phyloP scores from a whole-genome alignment of 2,888 invertebrate species.

The Campopleginae sp. region DNA sequence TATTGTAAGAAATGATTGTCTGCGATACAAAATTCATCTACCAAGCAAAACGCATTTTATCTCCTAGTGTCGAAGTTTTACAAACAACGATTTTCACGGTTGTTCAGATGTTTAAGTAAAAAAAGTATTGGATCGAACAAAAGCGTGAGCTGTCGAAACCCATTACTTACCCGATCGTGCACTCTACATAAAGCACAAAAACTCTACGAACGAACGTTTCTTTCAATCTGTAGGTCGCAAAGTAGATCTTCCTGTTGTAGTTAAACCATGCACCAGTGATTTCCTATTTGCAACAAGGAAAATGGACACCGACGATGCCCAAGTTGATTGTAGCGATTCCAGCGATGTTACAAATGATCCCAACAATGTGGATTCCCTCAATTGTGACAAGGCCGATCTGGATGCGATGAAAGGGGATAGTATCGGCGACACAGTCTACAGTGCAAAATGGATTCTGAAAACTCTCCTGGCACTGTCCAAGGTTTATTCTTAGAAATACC shows the following conservation, averaged over 20 bases:
- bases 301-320: conserved; percentile 33
- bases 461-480: conserved; percentile 78
- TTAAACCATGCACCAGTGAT: not conserved
- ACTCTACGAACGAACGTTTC: not conserved
- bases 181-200: not conserved
- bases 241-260: not conserved
- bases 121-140: not conserved
- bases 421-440: conserved; percentile 92
- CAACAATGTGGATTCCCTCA: conserved; percentile 72
- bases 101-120: not conserved
- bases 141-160: not conserved
- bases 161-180: not conserved
- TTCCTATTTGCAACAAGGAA: not conserved
- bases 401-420: conserved; percentile 89
- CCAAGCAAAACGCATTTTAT: not conserved
- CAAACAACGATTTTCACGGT: not conserved
- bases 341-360: not conserved
- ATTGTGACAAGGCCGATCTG: conserved; percentile 83
- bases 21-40: not conserved
- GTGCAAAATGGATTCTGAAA: conserved; percentile 84
- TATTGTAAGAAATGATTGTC: not conserved
- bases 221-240: not conserved
- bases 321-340: not conserved
- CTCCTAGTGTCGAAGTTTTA: not conserved
- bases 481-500: conserved; percentile 67